These are phyloP conservation scores for Alces alces DNA, from an alignment of 2,113 vertebrate genomes.

Conservation along the genomic window DNA sequence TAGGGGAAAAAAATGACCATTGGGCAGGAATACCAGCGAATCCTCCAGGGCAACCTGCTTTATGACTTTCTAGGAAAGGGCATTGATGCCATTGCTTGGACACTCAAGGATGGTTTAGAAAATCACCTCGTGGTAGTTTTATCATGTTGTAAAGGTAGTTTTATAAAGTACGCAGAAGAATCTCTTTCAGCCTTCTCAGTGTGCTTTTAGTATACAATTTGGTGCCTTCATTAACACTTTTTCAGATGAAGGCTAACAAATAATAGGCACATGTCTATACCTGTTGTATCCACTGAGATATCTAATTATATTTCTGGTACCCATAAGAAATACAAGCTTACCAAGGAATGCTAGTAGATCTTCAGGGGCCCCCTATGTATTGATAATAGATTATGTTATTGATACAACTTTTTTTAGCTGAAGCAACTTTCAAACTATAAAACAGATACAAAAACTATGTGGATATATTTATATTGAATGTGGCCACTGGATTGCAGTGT, in stretches of 20 bases:
- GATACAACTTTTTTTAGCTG: background rate
- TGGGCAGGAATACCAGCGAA: background rate
- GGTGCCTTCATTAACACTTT: background rate
- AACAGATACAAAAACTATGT: background rate
- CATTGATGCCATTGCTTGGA: background rate
- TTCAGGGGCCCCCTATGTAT: background rate
- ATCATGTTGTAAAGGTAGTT: background rate
- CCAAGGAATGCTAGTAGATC: background rate
- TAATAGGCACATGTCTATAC: background rate
- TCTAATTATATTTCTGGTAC: background rate
- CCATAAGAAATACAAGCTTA: background rate
- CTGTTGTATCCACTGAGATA: background rate
- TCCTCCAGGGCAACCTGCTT: background rate
- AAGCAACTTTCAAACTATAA: conserved; percentile 4
- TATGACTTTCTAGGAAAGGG: background rate
- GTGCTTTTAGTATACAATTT: background rate
- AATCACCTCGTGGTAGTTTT: background rate
- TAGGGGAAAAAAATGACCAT: background rate
- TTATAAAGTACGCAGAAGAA: background rate
- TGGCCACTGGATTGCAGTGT: background rate
- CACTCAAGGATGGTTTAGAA: background rate
- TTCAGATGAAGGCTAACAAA: background rate
- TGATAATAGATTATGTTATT: background rate
- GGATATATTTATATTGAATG: background rate
- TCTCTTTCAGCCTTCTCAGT: background rate